Evolutionary conservation across 2,888 invertebrate species (phyloP), one percentile per base, ranked within the genome.

Genomic region (Elmis aenea): DNA sequence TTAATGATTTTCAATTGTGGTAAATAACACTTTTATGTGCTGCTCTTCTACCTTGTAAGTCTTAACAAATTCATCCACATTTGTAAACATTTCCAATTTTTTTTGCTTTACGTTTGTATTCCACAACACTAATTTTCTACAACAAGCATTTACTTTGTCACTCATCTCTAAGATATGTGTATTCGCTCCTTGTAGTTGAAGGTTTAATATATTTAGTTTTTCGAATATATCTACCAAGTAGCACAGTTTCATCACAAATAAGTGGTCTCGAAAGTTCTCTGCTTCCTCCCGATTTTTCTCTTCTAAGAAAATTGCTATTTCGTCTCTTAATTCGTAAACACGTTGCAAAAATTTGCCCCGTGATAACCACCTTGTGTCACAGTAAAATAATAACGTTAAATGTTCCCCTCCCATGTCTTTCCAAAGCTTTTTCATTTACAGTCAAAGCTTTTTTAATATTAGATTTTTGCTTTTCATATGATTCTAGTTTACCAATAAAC

Each of bases 151-250:
- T 2, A 39, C 26, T 42, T 34, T 39, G 24, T 39, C 30, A 16
- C 30, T 39, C 24, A 13, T 33, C 18, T 42, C 24, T 33, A 42
- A 38, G 5, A 38, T 24, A 38, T 41, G 29, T 33, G 28, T 32
- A 10, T 38, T 41, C 32, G 32, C 15, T 39, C 45, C 37, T 39
- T 42, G 45, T 12, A 44, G 31, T 23, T 26, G 26, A 13, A 46
- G 31, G 32, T 46, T 44, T 27, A 46, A 31, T 10, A 33, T 10
- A 25, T 45, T 39, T 21, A 42, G 28, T 15, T 47, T 33, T 26
- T 44, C 37, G 24, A 49, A 49, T 30, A 47, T 45, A 23, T 47
- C 46, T 18, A 34, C 35, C 33, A 42, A 38, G 27, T 45, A 48
- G 33, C 31, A 25, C 38, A 39, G 26, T 38, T 39, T 32, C 31